A percentile compares a stretch with the other conserved stretches of the same genome.
These are phyloP conservation scores for Perca schrenkii DNA, from an alignment of 2,113 vertebrate genomes.

Conservation along the genomic window DNA sequence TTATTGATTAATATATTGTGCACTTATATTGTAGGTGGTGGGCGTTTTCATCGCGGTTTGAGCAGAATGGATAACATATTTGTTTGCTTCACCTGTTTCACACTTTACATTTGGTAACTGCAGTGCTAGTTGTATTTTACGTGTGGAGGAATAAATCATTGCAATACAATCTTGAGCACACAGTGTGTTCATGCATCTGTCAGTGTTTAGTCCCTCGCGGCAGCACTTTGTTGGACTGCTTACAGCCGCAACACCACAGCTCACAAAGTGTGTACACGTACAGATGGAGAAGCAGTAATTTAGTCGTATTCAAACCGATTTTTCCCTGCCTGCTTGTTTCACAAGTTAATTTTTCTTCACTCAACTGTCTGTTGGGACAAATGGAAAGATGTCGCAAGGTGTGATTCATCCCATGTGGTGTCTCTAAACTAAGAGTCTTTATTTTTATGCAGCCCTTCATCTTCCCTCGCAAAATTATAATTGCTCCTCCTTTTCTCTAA, in stretches of 20 bases:
- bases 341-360: conserved; percentile 55
- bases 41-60: no score
- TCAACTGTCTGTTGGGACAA: conserved; percentile 18
- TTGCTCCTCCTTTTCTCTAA: conserved; percentile 19
- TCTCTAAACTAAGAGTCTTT: conserved; percentile 50
- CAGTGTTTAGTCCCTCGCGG: no score
- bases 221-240: no score
- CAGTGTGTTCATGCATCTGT: no score
- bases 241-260: not conserved
- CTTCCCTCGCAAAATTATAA: conserved; percentile 57
- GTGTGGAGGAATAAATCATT: no score
- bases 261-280: conserved; percentile 3
- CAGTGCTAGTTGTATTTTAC: no score
- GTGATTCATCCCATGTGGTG: conserved; percentile 41
- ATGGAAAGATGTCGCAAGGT: conserved; percentile 24
- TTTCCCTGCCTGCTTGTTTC: conserved; percentile 29
- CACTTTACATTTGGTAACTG: no score
- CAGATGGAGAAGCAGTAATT: conserved; percentile 9
- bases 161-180: no score
- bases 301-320: conserved; percentile 19
- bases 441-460: conserved; percentile 53
- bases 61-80: no score
- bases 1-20: no score
- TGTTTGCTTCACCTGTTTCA: no score
- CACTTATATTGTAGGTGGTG: no score